A percentile compares a stretch with the other conserved stretches of the same genome.
These are phyloP conservation scores for Drosophila mulleri DNA, from an alignment of 2,888 invertebrate genomes.

Conservation along the genomic window DNA sequence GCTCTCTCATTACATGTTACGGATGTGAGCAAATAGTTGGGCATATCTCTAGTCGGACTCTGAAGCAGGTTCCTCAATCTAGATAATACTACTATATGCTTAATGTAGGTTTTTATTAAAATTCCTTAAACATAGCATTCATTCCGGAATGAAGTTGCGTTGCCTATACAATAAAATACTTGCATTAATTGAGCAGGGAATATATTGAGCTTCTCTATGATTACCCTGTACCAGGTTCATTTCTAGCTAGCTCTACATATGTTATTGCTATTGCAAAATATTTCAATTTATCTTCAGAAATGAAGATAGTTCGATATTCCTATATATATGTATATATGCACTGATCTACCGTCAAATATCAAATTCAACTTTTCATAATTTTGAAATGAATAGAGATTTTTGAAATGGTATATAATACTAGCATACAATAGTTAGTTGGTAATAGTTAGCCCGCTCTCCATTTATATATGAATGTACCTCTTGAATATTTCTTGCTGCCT, in stretches of 20 bases:
- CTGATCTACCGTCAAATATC: no score
- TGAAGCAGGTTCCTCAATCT: neutral
- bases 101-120: neutral
- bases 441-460: no score
- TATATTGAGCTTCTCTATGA: neutral
- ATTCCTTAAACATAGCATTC: neutral
- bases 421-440: no score
- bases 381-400: no score
- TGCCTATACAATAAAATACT: neutral
- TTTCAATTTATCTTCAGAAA: no score
- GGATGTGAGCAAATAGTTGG: conserved; percentile 11
- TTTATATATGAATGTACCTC: no score
- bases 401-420: no score
- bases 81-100: neutral
- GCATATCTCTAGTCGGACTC: neutral
- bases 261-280: no score
- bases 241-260: neutral
- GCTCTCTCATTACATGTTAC: conserved; percentile 2
- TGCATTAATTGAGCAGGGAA: neutral
- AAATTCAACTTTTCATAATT: no score
- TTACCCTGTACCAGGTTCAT: neutral
- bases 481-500: no score
- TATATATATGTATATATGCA: no score
- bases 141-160: neutral
- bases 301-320: no score